Evolutionary conservation across 2,888 invertebrate genomes (phyloP), one percentile per base, ranked within the genome.

Genomic region (Mellilla xanthometata): DNA sequence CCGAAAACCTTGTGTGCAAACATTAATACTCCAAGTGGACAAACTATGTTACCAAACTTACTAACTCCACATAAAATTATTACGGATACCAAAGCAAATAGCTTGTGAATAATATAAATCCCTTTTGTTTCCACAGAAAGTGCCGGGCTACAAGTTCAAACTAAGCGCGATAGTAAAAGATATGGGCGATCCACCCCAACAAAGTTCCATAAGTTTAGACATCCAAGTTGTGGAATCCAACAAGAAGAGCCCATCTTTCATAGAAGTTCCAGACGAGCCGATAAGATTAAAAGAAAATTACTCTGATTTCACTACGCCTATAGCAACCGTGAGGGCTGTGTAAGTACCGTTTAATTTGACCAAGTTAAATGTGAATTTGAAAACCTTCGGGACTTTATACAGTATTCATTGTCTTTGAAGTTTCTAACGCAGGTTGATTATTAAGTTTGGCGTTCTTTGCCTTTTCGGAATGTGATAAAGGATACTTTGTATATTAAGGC

Each of bases 151-250:
- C 66, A 92, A 91, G 68, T 95, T 95, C 72, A 91, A 90, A 55
- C 91, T 96, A 71, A 91, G 91, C 56, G 95, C 96, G 6, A 92
- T 92, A 54, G 97, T 96, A n/a, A 91, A 91, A 58, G 97, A 97
- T 80, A 92, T 93, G 75, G 96, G 96, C 0, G 79, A 80, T 11
- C 90, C 87, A 7, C 90, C 92, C 5, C 93, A 92, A 64, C 91
- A 92, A 65, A 93, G 93, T 54, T 91, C 92, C 39, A 96, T 95
- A 52, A 94, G 94, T 70, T 92, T 98, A 52, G 93, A 94, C 59
- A 95, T 98, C 56, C 92, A 93, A 54, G 95, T 98, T 15, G 95
- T 97, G 3, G 95, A 95, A 68, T 95, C 95, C n/a, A 94, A 94
- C 76, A 96, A 95, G 87, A 96, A 95, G 79, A 94, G 94, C 55